phyloP scores from a whole-genome alignment of 2,888 invertebrate genomes.

The Agonopterix heracliana region DNA sequence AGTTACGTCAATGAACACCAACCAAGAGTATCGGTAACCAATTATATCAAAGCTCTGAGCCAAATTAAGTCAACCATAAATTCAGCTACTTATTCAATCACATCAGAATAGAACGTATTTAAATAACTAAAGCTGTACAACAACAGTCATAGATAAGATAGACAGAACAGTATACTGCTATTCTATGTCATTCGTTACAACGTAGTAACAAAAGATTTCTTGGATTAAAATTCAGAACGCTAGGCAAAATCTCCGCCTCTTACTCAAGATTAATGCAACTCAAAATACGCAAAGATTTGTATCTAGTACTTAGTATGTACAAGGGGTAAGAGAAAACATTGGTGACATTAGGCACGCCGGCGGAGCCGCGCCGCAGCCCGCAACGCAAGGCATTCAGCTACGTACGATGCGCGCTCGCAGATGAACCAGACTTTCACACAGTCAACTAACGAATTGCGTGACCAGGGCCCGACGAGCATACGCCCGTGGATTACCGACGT shows the following conservation, averaged over 20 bases:
- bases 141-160: no score
- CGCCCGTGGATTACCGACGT: conserved; percentile 4
- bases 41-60: conserved; percentile 2
- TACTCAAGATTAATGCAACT: no score
- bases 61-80: conserved; percentile 8
- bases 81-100: no score
- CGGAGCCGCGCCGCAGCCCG: no score
- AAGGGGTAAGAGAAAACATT: conserved; percentile 9
- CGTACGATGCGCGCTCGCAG: conserved; percentile 12
- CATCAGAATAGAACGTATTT: no score
- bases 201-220: no score
- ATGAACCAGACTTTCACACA: conserved; percentile 24
- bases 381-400: not conserved
- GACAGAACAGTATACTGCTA: no score
- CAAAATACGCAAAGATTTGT: no score
- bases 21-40: conserved; percentile 27
- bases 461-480: conserved; percentile 17
- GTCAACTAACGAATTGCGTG: conserved; percentile 25
- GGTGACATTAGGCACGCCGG: conserved; percentile 14
- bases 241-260: no score
- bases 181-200: no score
- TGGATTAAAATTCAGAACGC: no score
- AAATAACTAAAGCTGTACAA: no score
- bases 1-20: conserved; percentile 27
- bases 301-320: conserved; percentile 3